Evolutionary conservation across 2,113 vertebrate genomes (phyloP).

Genomic region (Leptosomus discolor): DNA sequence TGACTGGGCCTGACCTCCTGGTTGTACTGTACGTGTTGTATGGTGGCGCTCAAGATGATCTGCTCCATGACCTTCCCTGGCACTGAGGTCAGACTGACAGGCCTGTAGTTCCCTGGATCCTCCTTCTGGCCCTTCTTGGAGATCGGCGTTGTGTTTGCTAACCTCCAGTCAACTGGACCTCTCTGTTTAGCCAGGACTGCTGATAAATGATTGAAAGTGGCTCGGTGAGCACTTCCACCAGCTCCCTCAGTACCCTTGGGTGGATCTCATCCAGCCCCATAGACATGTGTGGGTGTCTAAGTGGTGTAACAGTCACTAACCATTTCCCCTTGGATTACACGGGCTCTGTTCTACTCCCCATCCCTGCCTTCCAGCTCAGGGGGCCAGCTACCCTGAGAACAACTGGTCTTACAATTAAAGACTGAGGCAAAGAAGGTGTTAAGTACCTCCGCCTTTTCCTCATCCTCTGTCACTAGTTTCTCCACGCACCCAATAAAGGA

Average conservation of each 20-base stretch:
- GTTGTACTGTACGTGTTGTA: rapidly evolving
- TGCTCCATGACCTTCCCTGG: not conserved
- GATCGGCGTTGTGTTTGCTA: not conserved
- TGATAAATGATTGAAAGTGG: not conserved
- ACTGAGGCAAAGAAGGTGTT: not conserved
- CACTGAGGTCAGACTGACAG: not conserved
- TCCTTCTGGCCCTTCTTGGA: not conserved
- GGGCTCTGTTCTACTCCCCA: too few relatives aligned
- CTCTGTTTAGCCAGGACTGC: not conserved
- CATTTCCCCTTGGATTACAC: too few relatives aligned
- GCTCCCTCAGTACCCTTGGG: too few relatives aligned
- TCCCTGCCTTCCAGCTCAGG: too few relatives aligned
- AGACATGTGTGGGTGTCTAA: too few relatives aligned
- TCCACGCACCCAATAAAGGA: rapidly evolving
- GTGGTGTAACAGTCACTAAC: too few relatives aligned
- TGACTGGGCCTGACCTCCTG: not conserved
- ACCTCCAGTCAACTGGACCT: not conserved
- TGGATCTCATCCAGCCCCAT: too few relatives aligned
- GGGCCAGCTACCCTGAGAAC: too few relatives aligned
- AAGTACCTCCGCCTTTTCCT: not conserved
- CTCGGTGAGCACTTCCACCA: not conserved
- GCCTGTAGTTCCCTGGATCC: too few relatives aligned
- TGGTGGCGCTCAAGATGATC: not conserved
- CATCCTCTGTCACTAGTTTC: not conserved
- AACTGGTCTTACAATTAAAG: not conserved